Percentiles rank a stretch among this genome's conserved stretches.
phyloP scores from a whole-genome alignment of 2,113 vertebrate genomes.

The Elephas maximus region DNA sequence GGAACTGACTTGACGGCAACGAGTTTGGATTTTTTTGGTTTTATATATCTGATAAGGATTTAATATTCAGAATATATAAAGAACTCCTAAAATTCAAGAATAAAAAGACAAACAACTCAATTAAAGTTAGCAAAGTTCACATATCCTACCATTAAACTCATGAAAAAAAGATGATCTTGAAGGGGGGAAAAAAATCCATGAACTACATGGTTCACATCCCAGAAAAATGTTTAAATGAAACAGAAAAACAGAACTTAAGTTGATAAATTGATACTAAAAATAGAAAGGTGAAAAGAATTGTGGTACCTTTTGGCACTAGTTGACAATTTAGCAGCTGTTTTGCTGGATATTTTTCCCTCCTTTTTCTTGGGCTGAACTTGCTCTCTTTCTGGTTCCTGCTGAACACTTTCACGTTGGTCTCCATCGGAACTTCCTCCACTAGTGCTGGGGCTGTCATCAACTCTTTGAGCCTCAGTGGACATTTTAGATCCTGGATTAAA shows the following conservation, averaged over 20 bases:
- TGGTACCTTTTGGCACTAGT: conserved; percentile 98
- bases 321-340: conserved; percentile 98
- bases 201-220: conserved; percentile 6
- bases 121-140: conserved; percentile 17
- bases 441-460: conserved; percentile 98
- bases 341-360: conserved; percentile 99
- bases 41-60: not conserved
- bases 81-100: not conserved
- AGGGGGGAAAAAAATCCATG: not conserved
- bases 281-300: not conserved
- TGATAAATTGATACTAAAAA: not conserved
- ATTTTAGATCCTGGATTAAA: conserved; percentile 92
- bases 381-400: conserved; percentile 96
- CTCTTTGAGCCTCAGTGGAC: conserved; percentile 98
- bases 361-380: conserved; percentile 99
- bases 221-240: conserved; percentile 30
- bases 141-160: conserved; percentile 18
- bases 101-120: not conserved
- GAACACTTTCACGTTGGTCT: conserved; percentile 96
- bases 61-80: not conserved
- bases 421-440: conserved; percentile 99
- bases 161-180: not conserved
- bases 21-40: too few relatives aligned
- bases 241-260: not conserved
- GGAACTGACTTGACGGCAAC: too few relatives aligned